Evolutionary conservation across 2,113 vertebrate genomes (phyloP).

Genomic region (Pseudonaja textilis): DNA sequence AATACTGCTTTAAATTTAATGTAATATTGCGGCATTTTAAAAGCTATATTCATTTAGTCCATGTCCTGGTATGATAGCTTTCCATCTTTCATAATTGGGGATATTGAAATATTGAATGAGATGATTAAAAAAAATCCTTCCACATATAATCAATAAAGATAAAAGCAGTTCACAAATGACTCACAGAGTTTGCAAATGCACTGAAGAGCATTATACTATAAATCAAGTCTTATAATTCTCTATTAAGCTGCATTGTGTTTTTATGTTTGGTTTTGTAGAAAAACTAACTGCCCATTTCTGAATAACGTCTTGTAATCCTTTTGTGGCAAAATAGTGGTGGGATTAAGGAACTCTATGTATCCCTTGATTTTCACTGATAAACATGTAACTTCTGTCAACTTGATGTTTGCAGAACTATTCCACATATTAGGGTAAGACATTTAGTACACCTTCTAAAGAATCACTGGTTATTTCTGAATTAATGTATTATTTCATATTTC

Average conservation of each 20-base stretch:
- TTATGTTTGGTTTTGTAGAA: slow-evolving; percentile 42
- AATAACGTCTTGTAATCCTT: slow-evolving; percentile 53
- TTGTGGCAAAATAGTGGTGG: slow-evolving; percentile 38
- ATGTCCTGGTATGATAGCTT: background rate
- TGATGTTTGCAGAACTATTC: background rate
- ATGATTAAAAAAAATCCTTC: background rate
- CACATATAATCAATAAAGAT: slow-evolving; percentile 2
- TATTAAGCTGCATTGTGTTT: slow-evolving; percentile 10
- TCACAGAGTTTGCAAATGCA: slow-evolving; percentile 8
- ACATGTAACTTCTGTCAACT: slow-evolving; percentile 31
- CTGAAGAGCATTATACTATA: slow-evolving; percentile 19
- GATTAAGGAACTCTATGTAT: slow-evolving; percentile 50
- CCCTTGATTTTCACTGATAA: slow-evolving; percentile 51
- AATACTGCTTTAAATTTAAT: background rate
- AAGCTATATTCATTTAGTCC: background rate
- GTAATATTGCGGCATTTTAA: slow-evolving; percentile 13
- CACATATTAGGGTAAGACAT: background rate
- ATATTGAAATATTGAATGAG: background rate
- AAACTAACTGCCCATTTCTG: slow-evolving; percentile 53
- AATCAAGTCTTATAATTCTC: slow-evolving; percentile 28
- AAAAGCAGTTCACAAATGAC: slow-evolving; percentile 28
- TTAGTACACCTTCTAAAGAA: slow-evolving; percentile 20
- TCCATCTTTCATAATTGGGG: slow-evolving; percentile 1
- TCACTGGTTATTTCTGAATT: slow-evolving; percentile 30
- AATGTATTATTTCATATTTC: slow-evolving; percentile 9